Base-by-base conservation (phyloP, 2,888 invertebrate species). In the Calameuta pallipes region DNA sequence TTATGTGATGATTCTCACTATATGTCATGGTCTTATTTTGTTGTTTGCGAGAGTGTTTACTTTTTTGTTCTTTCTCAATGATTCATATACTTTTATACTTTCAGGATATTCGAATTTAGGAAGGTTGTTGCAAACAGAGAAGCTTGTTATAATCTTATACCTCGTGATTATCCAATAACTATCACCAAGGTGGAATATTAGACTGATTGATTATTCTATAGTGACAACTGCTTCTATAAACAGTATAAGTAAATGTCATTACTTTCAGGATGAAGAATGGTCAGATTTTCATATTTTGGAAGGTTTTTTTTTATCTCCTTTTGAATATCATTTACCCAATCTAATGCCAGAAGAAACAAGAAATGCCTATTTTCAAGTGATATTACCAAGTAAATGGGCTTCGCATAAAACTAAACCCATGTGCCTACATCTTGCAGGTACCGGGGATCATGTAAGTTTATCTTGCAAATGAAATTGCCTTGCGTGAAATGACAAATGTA, bases 401-500 rank as follows among this genome's bases (percentile, higher is more conserved):
- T 93, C 93, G 0, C 92, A 94, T 78, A 93, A 94, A 82, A 92
- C 93, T 31, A 96, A 96, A 88, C 98, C 98, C 4, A 94, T 99
- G 69, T 98, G 98, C 91, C 93, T 99, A 82, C 99, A 99, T 90
- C 93, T 99, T 83, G 99, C 99, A 37, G 99, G 99, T 41, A 99
- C 99, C 71, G 99, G 99, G 73, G 99, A 99, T 93, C 99, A 99
- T 93, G 98, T 98, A 93, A 93, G 95, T 92, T 77, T 41, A 73
- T 78, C 9, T 73, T 71, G 33, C 36, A 37, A 73, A 77, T 41
- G 30, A 13, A 69, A 75, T 34, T 30, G 37, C 36, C 74, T 75
- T 34, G 74, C 74, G 73, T 73, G 74, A 73, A 36, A 73, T 74
- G 69, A n/a, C 34, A 74, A 74, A 68, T 69, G 73, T 12, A 6